These are phyloP conservation scores for Rugalucina vietnamica DNA, from an alignment of 2,888 invertebrate species.

Conservation along the genomic window DNA sequence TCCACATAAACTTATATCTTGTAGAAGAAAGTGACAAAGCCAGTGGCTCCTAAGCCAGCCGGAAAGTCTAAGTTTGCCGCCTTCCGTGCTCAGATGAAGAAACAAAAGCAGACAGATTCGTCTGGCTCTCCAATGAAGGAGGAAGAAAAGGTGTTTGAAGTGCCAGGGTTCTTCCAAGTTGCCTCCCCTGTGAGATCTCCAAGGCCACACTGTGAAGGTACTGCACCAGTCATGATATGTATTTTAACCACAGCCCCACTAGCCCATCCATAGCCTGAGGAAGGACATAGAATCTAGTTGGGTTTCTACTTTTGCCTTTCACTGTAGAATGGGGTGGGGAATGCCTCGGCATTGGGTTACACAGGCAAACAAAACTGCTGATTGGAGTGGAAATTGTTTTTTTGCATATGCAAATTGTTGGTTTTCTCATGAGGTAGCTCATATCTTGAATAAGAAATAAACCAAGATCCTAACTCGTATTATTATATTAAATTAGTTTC, in stretches of 20 bases:
- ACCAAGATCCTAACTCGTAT: no score
- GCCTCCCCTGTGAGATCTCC: slow-evolving; percentile 75
- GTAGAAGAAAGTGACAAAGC: slow-evolving; percentile 69
- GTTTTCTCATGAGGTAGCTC: no score
- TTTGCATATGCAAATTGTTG: no score
- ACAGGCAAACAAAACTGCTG: no score
- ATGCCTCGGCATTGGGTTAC: no score
- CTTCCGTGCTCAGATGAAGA: slow-evolving; percentile 78
- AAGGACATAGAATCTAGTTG: no score
- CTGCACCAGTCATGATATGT: not conserved
- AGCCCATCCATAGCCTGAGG: no score
- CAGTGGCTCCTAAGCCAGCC: slow-evolving; percentile 56
- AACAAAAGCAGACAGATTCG: slow-evolving; percentile 55
- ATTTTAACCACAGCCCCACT: not conserved
- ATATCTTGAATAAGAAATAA: no score
- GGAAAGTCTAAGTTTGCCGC: slow-evolving; percentile 80
- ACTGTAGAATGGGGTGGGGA: no score
- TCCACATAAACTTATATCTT: no score
- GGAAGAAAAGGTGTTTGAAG: slow-evolving; percentile 75
- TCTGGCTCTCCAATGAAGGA: slow-evolving; percentile 26
- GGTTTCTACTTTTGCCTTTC: not conserved
- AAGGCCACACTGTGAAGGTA: slow-evolving; percentile 74
- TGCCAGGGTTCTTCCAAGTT: slow-evolving; percentile 78
- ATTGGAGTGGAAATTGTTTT: no score
- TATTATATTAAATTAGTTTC: no score